Percentiles rank a stretch among this genome's conserved stretches.
phyloP scores from a whole-genome alignment of 1,140 invertebrate species.

The Epicauta chinensis region DNA sequence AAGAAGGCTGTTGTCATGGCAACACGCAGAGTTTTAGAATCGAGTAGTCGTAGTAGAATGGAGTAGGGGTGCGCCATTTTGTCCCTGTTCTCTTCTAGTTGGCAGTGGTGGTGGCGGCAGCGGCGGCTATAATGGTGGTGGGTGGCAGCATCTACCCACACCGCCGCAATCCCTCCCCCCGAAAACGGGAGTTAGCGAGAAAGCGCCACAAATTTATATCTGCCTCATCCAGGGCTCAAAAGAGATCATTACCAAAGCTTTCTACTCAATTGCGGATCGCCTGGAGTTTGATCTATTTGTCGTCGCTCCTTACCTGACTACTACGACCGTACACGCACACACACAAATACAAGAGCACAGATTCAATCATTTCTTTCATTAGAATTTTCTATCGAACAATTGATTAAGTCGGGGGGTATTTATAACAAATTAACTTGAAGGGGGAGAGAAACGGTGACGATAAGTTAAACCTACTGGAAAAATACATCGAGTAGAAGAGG shows the following conservation, averaged over 20 bases:
- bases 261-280: constrained; percentile 46
- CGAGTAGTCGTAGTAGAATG: too few species aligned
- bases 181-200: constrained; percentile 37
- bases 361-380: constrained; percentile 14
- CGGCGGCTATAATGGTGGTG: constrained; percentile 26
- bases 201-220: constrained; percentile 46
- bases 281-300: constrained; percentile 44
- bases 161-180: too few species aligned
- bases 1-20: constrained; percentile 34
- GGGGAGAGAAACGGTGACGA: too few species aligned
- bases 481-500: constrained; percentile 30
- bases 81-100: too few species aligned
- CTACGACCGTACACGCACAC: background rate
- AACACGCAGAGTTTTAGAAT: constrained; percentile 11
- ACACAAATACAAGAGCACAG: too few species aligned
- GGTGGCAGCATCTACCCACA: background rate
- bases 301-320: constrained; percentile 35
- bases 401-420: too few species aligned
- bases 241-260: constrained; percentile 46
- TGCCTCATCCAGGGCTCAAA: constrained; percentile 44
- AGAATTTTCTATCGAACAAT: constrained; percentile 32
- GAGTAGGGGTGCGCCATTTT: too few species aligned
- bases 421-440: too few species aligned
- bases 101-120: constrained; percentile 1
- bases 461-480: too few species aligned